phyloP scores from a whole-genome alignment of 2,888 invertebrate species.

The Yponomeuta plumbellus region DNA sequence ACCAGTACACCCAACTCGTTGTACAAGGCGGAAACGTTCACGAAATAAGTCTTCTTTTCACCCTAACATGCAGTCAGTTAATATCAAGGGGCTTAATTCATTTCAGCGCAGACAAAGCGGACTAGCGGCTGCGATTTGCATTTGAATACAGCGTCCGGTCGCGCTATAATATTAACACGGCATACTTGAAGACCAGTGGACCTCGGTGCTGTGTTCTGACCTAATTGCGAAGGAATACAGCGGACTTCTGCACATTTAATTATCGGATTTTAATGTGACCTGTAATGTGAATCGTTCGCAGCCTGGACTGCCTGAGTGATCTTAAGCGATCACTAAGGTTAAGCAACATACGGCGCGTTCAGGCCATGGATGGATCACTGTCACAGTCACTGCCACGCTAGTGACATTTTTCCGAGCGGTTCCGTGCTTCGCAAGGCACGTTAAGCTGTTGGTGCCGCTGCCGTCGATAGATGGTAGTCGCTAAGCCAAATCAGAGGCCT shows the following conservation, averaged over 20 bases:
- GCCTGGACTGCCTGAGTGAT: no score
- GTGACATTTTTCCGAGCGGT: no score
- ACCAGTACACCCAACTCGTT: not conserved
- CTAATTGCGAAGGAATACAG: not conserved
- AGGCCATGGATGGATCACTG: no score
- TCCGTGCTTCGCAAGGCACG: no score
- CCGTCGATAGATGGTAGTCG: no score
- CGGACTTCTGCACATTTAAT: not conserved
- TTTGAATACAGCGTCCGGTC: not conserved
- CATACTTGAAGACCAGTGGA: not conserved
- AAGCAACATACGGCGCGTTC: no score
- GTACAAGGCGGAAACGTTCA: not conserved
- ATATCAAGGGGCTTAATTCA: not conserved
- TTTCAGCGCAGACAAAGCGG: not conserved
- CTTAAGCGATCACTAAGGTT: no score
- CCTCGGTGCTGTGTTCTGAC: not conserved
- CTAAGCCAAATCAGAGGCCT: no score
- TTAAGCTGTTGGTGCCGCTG: no score
- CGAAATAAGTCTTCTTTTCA: not conserved
- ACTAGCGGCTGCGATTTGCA: not conserved
- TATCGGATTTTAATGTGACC: not conserved
- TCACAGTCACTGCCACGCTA: no score
- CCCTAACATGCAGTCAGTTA: not conserved
- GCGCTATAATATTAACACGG: not conserved
- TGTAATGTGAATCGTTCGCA: no score